phyloP scores from a whole-genome alignment of 2,113 vertebrate genomes.

The Eptesicus fuscus region DNA sequence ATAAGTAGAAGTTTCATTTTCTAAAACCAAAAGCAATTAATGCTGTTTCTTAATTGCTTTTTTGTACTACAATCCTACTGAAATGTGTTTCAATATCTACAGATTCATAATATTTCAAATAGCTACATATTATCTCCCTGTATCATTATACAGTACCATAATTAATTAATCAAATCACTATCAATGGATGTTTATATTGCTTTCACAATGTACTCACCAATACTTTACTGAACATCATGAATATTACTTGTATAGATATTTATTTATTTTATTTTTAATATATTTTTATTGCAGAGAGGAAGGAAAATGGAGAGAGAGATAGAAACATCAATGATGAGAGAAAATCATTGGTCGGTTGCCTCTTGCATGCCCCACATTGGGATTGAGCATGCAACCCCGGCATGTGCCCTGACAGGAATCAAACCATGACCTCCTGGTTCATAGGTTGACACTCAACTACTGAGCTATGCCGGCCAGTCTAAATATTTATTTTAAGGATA shows the following conservation, averaged over 20 bases:
- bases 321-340: too few species aligned
- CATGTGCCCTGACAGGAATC: too few species aligned
- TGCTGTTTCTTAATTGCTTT: not conserved
- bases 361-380: too few species aligned
- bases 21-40: not conserved
- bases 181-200: not conserved
- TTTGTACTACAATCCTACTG: not conserved
- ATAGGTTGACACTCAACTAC: too few species aligned
- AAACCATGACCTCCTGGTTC: too few species aligned
- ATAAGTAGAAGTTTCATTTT: not conserved
- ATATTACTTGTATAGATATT: not conserved
- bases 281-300: too few species aligned
- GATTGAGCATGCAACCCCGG: too few species aligned
- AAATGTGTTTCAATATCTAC: not conserved
- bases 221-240: not conserved
- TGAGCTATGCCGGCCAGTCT: too few species aligned
- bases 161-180: not conserved
- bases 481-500: not conserved
- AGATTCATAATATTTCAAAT: not conserved
- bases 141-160: not conserved
- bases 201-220: not conserved
- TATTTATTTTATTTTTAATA: too few species aligned
- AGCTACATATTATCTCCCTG: not conserved
- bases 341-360: too few species aligned
- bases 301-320: too few species aligned